Conservation (phyloP, 2,113 vertebrate species). For the Myrmophylax atrothorax region DNA sequence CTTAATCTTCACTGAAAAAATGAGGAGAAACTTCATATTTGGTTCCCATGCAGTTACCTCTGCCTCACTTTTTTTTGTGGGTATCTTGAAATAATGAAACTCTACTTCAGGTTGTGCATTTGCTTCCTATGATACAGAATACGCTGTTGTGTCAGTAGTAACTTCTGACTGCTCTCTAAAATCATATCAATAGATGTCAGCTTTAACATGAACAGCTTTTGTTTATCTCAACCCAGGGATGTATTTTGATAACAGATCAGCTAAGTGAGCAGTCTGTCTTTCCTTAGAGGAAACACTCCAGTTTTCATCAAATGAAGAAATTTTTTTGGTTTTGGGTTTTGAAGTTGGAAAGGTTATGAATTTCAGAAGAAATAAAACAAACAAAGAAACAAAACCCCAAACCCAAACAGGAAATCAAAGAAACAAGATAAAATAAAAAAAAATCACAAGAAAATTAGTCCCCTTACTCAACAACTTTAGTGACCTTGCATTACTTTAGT, state of each 20-base stretch:
- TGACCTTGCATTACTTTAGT: neutral
- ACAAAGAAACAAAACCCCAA: neutral
- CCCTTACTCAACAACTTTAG: neutral
- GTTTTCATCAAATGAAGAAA: neutral
- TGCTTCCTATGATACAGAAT: neutral
- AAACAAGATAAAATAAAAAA: neutral
- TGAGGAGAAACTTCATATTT: neutral
- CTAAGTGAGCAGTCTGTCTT: neutral
- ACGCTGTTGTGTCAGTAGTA: neutral
- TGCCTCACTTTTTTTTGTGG: neutral
- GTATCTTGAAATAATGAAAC: neutral
- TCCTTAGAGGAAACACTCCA: neutral
- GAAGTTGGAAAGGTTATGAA: neutral
- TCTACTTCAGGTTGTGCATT: neutral
- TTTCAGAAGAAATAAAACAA: neutral
- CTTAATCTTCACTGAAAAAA: neutral
- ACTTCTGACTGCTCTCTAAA: neutral
- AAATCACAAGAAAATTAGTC: neutral
- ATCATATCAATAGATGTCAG: rapidly evolving
- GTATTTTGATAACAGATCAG: neutral
- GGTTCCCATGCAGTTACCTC: neutral
- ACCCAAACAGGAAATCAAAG: neutral
- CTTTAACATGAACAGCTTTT: neutral
- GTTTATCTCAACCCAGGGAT: neutral
- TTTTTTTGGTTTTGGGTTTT: neutral